phyloP scores from a whole-genome alignment of 2,113 vertebrate species.

The Callithrix jacchus region DNA sequence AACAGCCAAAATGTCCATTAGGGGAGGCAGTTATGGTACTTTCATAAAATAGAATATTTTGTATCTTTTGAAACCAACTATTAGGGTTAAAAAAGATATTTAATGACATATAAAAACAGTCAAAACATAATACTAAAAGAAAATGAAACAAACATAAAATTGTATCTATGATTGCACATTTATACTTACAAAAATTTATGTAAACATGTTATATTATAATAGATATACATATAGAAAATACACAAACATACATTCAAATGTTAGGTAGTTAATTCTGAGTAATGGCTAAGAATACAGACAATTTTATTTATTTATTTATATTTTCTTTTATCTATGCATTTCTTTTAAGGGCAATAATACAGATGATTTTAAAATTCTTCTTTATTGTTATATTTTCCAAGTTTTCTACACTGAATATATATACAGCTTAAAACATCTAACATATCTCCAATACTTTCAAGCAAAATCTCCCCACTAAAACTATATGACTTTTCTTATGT shows the following conservation, averaged over 20 bases:
- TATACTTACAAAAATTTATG: not conserved
- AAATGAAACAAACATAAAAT: not conserved
- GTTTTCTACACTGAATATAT: not conserved
- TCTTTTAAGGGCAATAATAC: not conserved
- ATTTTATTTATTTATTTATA: not conserved
- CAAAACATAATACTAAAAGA: not conserved
- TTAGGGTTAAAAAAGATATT: not conserved
- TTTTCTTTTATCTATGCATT: too few relatives aligned
- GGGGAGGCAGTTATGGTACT: not conserved
- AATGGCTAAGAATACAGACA: not conserved
- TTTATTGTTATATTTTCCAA: not conserved
- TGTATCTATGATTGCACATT: not conserved
- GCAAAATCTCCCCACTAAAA: not conserved
- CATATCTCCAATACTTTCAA: not conserved
- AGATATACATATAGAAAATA: not conserved
- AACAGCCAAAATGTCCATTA: not conserved
- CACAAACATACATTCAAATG: not conserved
- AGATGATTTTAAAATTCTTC: not conserved
- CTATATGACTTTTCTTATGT: not conserved
- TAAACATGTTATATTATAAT: not conserved
- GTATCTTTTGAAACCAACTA: not conserved
- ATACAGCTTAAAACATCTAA: not conserved
- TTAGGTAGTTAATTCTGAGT: not conserved
- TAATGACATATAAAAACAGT: conserved; percentile 5
- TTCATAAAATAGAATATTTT: not conserved